phyloP scores from a whole-genome alignment of 2,888 invertebrate genomes.

The Nasonia oneida region DNA sequence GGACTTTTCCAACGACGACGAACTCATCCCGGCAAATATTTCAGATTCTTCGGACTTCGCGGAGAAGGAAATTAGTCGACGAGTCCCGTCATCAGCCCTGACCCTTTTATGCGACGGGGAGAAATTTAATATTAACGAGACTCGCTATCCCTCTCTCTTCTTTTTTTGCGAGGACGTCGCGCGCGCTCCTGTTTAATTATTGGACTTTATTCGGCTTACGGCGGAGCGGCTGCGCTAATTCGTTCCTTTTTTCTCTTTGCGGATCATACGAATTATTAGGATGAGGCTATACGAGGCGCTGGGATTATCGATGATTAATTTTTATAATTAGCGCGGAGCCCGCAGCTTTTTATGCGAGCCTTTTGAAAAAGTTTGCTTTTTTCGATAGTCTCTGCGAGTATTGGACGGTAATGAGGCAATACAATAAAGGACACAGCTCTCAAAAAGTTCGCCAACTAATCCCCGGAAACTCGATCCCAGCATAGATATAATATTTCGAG shows the following conservation, averaged over 20 bases:
- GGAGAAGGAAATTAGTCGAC: neutral
- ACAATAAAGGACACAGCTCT: neutral
- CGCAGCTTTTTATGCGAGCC: too few species aligned
- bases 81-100: neutral
- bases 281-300: neutral
- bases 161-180: neutral
- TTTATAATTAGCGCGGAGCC: neutral
- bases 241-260: neutral
- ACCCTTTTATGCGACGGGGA: neutral
- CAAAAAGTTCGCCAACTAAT: neutral
- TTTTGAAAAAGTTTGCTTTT: too few species aligned
- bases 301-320: neutral
- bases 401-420: too few species aligned
- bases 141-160: neutral
- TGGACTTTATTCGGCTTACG: neutral
- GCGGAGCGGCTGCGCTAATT: neutral
- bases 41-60: neutral
- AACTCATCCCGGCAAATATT: neutral
- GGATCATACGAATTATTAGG: neutral
- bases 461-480: neutral
- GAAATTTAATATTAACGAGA: conserved; percentile 17
- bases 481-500: conserved; percentile 27
- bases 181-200: neutral
- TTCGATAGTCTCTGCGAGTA: too few species aligned
- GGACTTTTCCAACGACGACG: neutral